A percentile compares a stretch with the other conserved stretches of the same genome.
These are phyloP conservation scores for Chinchilla lanigera DNA, from an alignment of 2,113 vertebrate species.

Conservation along the genomic window DNA sequence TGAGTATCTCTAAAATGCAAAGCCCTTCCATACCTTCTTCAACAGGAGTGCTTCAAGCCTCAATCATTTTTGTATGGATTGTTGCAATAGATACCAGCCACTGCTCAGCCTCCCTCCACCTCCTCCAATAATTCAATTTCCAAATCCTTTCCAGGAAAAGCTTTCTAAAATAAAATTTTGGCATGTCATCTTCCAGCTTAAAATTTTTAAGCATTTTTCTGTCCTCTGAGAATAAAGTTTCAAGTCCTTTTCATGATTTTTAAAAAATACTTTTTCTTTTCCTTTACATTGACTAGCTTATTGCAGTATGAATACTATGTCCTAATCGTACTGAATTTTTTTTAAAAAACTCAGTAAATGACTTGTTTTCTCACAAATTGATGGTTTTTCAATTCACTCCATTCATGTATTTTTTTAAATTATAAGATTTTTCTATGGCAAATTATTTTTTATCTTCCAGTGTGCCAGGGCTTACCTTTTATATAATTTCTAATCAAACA, in stretches of 20 bases:
- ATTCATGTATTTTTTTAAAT: neutral
- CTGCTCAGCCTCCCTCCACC: neutral
- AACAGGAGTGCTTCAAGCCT: neutral
- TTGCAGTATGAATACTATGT: neutral
- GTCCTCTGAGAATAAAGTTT: neutral
- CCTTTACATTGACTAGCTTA: neutral
- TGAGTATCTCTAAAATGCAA: neutral
- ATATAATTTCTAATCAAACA: neutral
- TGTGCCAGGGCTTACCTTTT: neutral
- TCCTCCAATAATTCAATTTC: neutral
- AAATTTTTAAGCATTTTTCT: conserved; percentile 60
- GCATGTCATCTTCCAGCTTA: conserved; percentile 39
- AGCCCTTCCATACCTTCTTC: neutral
- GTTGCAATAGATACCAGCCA: neutral
- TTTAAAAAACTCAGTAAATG: neutral
- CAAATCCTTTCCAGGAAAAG: conserved; percentile 47
- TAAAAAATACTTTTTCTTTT: neutral
- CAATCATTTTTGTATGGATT: neutral
- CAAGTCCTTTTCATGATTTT: conserved; percentile 26
- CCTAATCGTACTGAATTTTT: neutral
- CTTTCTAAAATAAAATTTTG: conserved; percentile 67
- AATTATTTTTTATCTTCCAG: neutral
- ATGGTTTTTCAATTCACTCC: neutral
- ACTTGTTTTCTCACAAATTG: neutral
- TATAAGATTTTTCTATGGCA: neutral